Base-by-base conservation (phyloP, 2,113 vertebrate genomes). In the Calidris pugnax region DNA sequence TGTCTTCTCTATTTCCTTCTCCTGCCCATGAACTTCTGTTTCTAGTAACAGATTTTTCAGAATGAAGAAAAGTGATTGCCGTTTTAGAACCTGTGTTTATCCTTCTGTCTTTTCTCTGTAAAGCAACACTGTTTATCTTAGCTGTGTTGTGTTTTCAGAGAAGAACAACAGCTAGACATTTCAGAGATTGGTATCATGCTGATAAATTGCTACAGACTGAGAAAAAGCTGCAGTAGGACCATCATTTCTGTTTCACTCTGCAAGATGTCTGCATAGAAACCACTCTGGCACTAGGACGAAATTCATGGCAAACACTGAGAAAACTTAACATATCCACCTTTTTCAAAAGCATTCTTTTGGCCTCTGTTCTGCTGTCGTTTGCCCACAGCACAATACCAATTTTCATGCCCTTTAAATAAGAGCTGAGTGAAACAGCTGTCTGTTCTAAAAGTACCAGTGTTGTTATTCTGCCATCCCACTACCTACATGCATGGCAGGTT, bases 311-410 rank as follows among this genome's bases (percentile, higher is more conserved):
- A 97, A 84, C 63, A 37, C 69, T 89, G 83, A 68, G 64, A 95
- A 95, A 87, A 82, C 80, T 84, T 95, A 81, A 82, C 76, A 90
- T 92, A 96, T 93, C 94, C 85, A 94, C 76, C 69, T 95, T 53
- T 1, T 94, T 95, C 87, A 67, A 84, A 53, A 87, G 68, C 56
- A 50, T 90, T 93, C 79, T 82, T 89, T 87, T 96, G 85, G 82
- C 68, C n/a, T 57, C 68, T 78, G 28, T 74, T 95, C 85, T 56
- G 55, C 66, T 89, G 82, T 67, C 91, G 74, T 95, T 97, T 92
- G 62, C 74, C 93, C 47, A 56, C 53, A 89, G 22, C 17, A 9
- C 89, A 94, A 88, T 57, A 87, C 69, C 50, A 83, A 55, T 94
- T 92, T 93, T 79, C 62, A 78, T 82, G 64, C 33, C 56, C 75